A percentile compares a stretch with the other conserved stretches of the same genome.
Conservation (phyloP, 2,113 vertebrate genomes). For the Perca flavescens region DNA sequence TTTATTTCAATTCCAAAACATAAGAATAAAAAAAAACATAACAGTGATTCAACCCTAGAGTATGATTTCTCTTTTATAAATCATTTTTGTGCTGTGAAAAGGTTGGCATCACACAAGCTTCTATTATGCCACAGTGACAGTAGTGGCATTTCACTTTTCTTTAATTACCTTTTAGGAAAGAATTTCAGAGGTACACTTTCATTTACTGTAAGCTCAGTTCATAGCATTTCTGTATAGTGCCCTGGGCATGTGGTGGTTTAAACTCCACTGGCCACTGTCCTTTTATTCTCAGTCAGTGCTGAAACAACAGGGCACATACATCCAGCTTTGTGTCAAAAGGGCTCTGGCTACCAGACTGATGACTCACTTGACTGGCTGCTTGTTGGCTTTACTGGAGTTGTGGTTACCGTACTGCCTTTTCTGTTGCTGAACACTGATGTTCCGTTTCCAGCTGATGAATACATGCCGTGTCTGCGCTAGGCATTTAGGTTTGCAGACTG, state of each 20-base stretch:
- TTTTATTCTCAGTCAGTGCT: constrained; percentile 40
- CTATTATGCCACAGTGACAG: background rate
- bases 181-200: constrained; percentile 5
- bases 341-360: constrained; percentile 43
- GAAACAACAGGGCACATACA: constrained; percentile 56
- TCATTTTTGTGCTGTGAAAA: background rate
- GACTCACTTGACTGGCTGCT: constrained; percentile 57
- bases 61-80: background rate
- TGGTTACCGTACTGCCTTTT: constrained; percentile 20
- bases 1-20: background rate
- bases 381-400: constrained; percentile 38
- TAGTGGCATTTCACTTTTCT: background rate
- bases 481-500: constrained; percentile 11
- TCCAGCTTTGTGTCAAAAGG: constrained; percentile 40
- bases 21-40: background rate
- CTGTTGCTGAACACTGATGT: constrained; percentile 16
- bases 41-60: background rate
- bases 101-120: background rate
- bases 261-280: constrained; percentile 22
- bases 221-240: constrained; percentile 9
- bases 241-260: constrained; percentile 2
- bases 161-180: background rate
- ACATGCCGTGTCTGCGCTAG: background rate
- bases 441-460: constrained; percentile 17
- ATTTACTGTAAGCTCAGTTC: background rate